Evolutionary conservation across 53 echinoderm and acorn worm species (phyloP).

Genomic region (Temnopleurus reevesii): DNA sequence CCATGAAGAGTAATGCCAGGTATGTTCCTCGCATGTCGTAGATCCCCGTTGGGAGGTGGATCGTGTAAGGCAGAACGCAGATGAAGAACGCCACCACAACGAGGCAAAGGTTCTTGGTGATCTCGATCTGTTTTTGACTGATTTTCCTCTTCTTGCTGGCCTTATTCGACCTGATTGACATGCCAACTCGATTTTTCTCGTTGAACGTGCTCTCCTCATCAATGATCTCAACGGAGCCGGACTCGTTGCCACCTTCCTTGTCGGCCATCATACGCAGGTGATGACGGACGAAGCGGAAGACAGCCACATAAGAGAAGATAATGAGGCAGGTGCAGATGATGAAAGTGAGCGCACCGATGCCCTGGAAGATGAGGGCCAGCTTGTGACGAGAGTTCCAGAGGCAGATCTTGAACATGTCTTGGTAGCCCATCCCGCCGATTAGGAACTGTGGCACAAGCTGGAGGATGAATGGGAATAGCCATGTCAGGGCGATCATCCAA

Average conservation of each 20-base stretch:
- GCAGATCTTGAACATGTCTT: slow-evolving; percentile 22
- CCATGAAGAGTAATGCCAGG: slow-evolving; percentile 34
- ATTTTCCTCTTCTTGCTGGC: background rate
- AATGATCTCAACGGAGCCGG: background rate
- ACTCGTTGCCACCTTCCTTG: background rate
- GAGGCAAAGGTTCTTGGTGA: slow-evolving; percentile 55
- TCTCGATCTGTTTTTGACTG: slow-evolving; percentile 48
- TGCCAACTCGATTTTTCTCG: background rate
- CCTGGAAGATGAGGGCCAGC: slow-evolving; percentile 50
- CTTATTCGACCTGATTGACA: background rate
- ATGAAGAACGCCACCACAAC: slow-evolving; percentile 56
- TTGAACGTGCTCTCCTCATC: slow-evolving; percentile 24
- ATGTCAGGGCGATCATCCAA: slow-evolving; percentile 39
- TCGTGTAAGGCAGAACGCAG: slow-evolving; percentile 47
- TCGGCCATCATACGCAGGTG: slow-evolving; percentile 48
- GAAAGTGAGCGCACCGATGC: slow-evolving; percentile 42
- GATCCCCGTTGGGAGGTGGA: slow-evolving; percentile 41
- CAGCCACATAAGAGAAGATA: slow-evolving; percentile 55
- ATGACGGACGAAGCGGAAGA: slow-evolving; percentile 33
- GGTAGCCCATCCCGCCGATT: slow-evolving; percentile 45
- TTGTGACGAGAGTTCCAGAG: slow-evolving; percentile 48
- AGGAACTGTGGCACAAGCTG: slow-evolving; percentile 48
- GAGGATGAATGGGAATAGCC: slow-evolving; percentile 56
- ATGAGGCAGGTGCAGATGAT: slow-evolving; percentile 36
- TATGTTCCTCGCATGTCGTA: slow-evolving; percentile 43